Conservation (phyloP, 2,888 invertebrate species). For the Latrodectus hesperus region DNA sequence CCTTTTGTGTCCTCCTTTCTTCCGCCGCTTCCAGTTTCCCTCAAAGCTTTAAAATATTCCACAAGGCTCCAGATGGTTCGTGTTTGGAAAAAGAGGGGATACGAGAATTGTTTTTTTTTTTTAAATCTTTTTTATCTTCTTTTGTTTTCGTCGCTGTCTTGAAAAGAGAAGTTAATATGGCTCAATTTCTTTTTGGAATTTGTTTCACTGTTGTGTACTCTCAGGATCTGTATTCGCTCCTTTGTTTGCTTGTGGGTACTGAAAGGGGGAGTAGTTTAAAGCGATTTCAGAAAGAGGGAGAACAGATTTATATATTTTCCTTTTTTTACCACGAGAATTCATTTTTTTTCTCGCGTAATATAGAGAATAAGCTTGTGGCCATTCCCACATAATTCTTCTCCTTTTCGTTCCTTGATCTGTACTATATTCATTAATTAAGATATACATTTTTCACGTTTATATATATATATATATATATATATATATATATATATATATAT, state of each 20-base stretch:
- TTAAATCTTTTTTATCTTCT: slow-evolving; percentile 10
- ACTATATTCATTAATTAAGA: too few species aligned
- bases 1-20: background rate
- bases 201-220: slow-evolving; percentile 19
- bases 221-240: background rate
- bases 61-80: slow-evolving; percentile 35
- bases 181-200: slow-evolving; percentile 42
- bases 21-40: background rate
- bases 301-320: background rate
- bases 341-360: too few species aligned
- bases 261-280: background rate
- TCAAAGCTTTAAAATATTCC: slow-evolving; percentile 39
- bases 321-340: background rate
- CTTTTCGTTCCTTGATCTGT: too few species aligned
- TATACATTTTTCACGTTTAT: too few species aligned
- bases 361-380: too few species aligned
- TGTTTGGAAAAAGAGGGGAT: too few species aligned
- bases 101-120: background rate
- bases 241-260: background rate
- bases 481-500: too few species aligned
- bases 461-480: too few species aligned
- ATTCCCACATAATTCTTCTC: too few species aligned
- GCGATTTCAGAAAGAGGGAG: background rate
- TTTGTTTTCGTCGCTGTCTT: slow-evolving; percentile 4
- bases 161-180: slow-evolving; percentile 45